Conservation (phyloP, 1,140 invertebrate genomes). For the Lycorma delicatula region DNA sequence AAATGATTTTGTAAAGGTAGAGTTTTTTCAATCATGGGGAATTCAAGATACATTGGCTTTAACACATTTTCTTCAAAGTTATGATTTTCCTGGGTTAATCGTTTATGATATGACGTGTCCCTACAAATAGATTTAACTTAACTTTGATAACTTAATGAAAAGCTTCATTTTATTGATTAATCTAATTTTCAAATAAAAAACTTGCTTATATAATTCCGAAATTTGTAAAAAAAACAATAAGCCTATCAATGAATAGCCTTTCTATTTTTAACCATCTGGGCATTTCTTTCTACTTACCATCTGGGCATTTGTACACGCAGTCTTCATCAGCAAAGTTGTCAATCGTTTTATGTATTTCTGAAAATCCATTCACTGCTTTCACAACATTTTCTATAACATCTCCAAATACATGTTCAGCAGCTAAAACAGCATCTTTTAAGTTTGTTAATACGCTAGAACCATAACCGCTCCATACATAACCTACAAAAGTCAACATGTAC, state of each 20-base stretch:
- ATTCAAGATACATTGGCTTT: too few species aligned
- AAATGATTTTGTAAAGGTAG: too few species aligned
- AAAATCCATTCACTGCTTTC: slow-evolving; percentile 65
- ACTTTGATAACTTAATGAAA: too few species aligned
- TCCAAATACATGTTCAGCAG: slow-evolving; percentile 64
- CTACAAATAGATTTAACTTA: too few species aligned
- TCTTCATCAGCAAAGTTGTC: slow-evolving; percentile 75
- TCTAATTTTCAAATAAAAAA: too few species aligned
- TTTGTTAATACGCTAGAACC: slow-evolving; percentile 62
- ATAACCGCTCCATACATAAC: slow-evolving; percentile 69
- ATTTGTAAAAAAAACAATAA: too few species aligned
- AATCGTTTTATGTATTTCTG: slow-evolving; percentile 68
- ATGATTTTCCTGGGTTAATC: too few species aligned
- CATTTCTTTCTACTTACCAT: slow-evolving; percentile 42
- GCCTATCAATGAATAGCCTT: not conserved
- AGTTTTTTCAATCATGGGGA: too few species aligned
- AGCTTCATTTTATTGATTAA: too few species aligned
- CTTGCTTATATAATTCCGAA: too few species aligned
- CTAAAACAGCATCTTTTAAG: slow-evolving; percentile 65
- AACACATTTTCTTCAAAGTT: too few species aligned
- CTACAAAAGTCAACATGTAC: slow-evolving; percentile 62
- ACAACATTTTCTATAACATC: slow-evolving; percentile 65
- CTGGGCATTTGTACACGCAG: slow-evolving; percentile 65
- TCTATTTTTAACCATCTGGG: not conserved
- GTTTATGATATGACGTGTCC: too few species aligned